Evolutionary conservation across 2,888 invertebrate species (phyloP), one percentile per base, ranked within the genome.

Genomic region (Tipula lateralis): DNA sequence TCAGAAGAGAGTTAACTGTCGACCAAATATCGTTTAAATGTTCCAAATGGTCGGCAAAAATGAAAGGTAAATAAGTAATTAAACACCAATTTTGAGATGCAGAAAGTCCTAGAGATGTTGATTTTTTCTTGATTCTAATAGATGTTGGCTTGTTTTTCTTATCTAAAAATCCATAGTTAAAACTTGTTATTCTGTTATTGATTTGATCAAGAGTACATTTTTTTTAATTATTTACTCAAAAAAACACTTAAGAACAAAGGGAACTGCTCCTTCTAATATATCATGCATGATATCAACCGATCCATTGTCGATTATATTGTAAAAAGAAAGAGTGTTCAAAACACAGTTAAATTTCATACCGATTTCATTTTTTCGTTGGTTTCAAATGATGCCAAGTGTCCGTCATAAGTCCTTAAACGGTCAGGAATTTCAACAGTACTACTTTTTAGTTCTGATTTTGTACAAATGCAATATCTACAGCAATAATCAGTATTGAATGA

Each of bases 401-500:
- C 0, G n/a, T 16, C 29, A n/a, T 13, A 13, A 13, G 29, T 83
- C n/a, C 83, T 83, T 83, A 83, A 83, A 30, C n/a, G 12, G 13
- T 30, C n/a, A 30, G 32, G 30, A 12, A 29, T 29, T 32, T 83
- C 83, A 29, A 19, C 24, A 34, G 12, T 50, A 29, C 24, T 44
- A 24, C 3, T 1, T 44, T 9, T 34, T 7, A 36, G 19, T 1
- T 82, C 83, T 0, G n/a, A 9, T 19, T 84, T 36, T 16, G 9
- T 0, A 12, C 32, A 19, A 34, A 29, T 12, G 39, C 85, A 85
- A 82, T 81, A 29, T 32, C 84, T 84, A 36, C 82, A 85, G 30
- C 80, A 85, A 83, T 84, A 39, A 44, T 84, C 84, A 1, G 83
- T 39, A 24, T 29, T 16, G 30, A 85, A 85, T 3, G 83, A 85